phyloP scores from a whole-genome alignment of 1,140 invertebrate species.

The Procambarus virginalis region DNA sequence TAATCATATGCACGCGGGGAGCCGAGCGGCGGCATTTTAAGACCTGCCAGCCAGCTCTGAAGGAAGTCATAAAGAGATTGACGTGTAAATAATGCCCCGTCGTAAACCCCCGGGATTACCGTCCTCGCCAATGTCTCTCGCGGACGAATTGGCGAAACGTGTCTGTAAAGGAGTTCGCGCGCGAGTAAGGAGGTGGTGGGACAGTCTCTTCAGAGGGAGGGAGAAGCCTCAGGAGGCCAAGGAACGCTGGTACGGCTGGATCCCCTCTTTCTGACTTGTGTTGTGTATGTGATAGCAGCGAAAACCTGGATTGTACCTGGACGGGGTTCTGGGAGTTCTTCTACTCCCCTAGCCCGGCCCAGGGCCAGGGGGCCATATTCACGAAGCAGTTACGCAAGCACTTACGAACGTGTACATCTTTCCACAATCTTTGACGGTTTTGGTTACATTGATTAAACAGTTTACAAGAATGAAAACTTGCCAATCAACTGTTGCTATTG shows the following conservation, averaged over 20 bases:
- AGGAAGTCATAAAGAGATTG: conserved; percentile 30
- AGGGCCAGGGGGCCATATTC: too few species aligned
- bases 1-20: conserved; percentile 7
- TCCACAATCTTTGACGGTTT: too few species aligned
- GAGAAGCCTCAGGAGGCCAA: not conserved
- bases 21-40: not conserved
- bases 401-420: too few species aligned
- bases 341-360: too few species aligned
- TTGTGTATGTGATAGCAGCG: too few species aligned
- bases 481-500: too few species aligned
- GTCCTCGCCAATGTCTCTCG: not conserved
- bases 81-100: conserved; percentile 18
- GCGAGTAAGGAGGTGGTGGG: not conserved
- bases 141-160: conserved; percentile 8
- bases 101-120: not conserved
- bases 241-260: not conserved
- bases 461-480: too few species aligned
- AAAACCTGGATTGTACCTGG: too few species aligned
- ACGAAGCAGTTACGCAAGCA: too few species aligned
- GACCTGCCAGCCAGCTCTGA: not conserved
- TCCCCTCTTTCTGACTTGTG: too few species aligned
- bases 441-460: too few species aligned
- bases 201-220: not conserved
- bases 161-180: not conserved
- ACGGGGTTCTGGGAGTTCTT: too few species aligned